Conservation (phyloP, 2,797 vertebrate species). For the Hypotaenidia philippensis region DNA sequence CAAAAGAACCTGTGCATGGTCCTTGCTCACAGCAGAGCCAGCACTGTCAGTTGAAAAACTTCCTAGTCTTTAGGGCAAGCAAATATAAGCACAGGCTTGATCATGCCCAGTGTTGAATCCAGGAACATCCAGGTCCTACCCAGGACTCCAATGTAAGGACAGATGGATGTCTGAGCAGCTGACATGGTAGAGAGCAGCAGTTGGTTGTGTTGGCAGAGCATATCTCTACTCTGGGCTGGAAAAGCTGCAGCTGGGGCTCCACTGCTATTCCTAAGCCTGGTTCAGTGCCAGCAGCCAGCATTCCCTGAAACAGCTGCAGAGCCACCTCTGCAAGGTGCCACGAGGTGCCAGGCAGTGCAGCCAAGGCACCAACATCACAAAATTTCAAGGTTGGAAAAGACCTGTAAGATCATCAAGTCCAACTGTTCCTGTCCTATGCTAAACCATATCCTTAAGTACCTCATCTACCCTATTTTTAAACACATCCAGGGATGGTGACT, state of each 20-base stretch:
- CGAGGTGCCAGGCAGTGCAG: accelerated
- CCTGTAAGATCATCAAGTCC: no score
- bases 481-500: no score
- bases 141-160: neutral
- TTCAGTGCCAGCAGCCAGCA: neutral
- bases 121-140: neutral
- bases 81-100: neutral
- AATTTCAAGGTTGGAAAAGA: no score
- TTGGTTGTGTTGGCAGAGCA: neutral
- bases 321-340: neutral
- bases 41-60: accelerated
- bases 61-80: neutral
- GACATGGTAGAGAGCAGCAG: neutral
- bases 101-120: neutral
- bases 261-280: neutral
- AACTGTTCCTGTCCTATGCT: no score
- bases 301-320: neutral
- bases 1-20: neutral
- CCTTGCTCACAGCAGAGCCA: neutral
- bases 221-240: neutral
- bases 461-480: no score
- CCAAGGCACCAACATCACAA: neutral
- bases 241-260: neutral
- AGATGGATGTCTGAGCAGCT: neutral
- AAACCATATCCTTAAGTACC: no score